phyloP scores from a whole-genome alignment of 2,797 vertebrate species.

The Pseudochromis fuscus region DNA sequence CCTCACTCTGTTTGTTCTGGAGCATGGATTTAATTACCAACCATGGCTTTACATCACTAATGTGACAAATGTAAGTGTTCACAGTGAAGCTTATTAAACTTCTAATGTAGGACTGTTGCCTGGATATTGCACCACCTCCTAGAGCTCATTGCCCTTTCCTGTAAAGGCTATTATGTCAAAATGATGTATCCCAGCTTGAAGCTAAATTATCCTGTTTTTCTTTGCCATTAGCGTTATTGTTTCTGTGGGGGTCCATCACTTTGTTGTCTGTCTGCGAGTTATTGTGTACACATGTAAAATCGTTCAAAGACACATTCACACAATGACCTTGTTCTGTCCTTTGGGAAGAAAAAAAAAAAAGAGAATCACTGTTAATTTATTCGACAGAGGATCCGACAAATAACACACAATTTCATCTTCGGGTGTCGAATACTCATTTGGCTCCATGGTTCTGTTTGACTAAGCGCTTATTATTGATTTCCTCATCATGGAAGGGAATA shows the following conservation, averaged over 20 bases:
- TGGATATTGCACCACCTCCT: constrained; percentile 20
- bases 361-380: constrained; percentile 62
- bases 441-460: constrained; percentile 57
- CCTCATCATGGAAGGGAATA: constrained; percentile 56
- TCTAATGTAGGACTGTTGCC: neutral
- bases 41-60: neutral
- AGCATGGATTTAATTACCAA: constrained; percentile 17
- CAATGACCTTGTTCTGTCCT: constrained; percentile 63
- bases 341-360: constrained; percentile 19
- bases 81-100: constrained; percentile 25
- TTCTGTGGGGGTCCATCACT: constrained; percentile 45
- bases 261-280: constrained; percentile 52
- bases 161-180: constrained; percentile 58
- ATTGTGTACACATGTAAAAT: constrained; percentile 51
- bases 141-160: constrained; percentile 44
- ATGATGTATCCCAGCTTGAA: constrained; percentile 69
- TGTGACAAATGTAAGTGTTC: constrained; percentile 31
- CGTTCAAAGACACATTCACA: constrained; percentile 48
- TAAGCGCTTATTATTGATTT: constrained; percentile 75
- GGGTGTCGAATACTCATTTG: constrained; percentile 52
- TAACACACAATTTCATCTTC: constrained; percentile 63
- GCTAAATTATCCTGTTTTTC: constrained; percentile 58
- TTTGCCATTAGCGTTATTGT: constrained; percentile 47
- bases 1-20: constrained; percentile 9
- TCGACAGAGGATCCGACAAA: constrained; percentile 47